Evolutionary conservation across 2,888 invertebrate species (phyloP), one percentile per base, ranked within the genome.

Genomic region (Dynastes tityus): DNA sequence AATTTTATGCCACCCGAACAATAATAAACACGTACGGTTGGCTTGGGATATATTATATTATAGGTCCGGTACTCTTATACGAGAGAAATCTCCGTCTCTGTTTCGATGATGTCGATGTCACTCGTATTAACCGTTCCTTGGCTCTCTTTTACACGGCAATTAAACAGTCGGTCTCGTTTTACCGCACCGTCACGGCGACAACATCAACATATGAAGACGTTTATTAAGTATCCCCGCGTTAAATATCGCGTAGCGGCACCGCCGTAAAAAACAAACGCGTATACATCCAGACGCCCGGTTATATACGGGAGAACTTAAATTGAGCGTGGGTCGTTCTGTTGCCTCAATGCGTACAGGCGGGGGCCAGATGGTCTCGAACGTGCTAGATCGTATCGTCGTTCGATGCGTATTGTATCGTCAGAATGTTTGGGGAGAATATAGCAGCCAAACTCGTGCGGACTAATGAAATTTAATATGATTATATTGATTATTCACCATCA

Each of bases 361-460:
- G 9, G n/a, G 45, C 73, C 73, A 74, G 73, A 74, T 74, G 73
- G 73, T 74, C 73, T 74, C 22, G 73, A 63, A 74, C 73, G 73
- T 74, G 73, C 61, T 45, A 74, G 58, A 22, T 22, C 29, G 40
- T 40, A 45, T 29, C 55, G 61, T 51, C 51, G 27, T 51, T 6
- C 13, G 51, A 51, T 22, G 55, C 55, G 51, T 68, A 29, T 29
- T 11, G 51, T 22, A 51, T 53, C 11, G 45, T 49, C 67, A 27
- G 49, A 68, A 68, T 51, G 51, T 68, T 68, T 13, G 29, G 29
- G 11, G 51, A 68, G 13, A 55, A 13, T 55, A 6, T n/a, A 55
- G 8, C n/a, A 16, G 55, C n/a, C 8, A 13, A 4, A 55, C n/a
- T n/a, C 22, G n/a, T 55, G n/a, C n/a, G 16, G 16, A 55, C 6